Evolutionary conservation across 2,888 invertebrate genomes (phyloP), one percentile per base, ranked within the genome.

Genomic region (Orthosia cruda): DNA sequence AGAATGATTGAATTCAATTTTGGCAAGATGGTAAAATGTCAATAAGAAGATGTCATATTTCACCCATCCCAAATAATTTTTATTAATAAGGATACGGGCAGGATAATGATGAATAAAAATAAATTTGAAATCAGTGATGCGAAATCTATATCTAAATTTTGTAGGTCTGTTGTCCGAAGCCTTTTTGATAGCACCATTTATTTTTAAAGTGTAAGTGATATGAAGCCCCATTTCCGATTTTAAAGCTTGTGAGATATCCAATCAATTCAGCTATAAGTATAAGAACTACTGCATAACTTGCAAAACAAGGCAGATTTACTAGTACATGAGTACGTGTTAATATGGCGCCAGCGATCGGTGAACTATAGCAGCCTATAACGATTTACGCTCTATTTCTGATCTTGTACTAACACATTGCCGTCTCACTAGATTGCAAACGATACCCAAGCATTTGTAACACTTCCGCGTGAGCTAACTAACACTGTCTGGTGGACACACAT

Each of bases 361-460:
- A 70, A 74, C 80, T 80, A 80, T 73, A 64, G 71, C 82, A 85
- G 76, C 71, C 82, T 82, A 82, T 82, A 82, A 85, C 77, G 71
- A 85, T 85, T 82, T 82, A 82, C 81, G 81, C 81, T 82, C 81
- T 82, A 82, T 82, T 82, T 82, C 85, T 85, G 71, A 85, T 82
- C 67, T 71, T 76, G 71, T 85, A 82, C 76, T 62, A 76, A 85
- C 81, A 81, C 76, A 54, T 82, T 70, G 75, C 66, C 61, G 85
- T 85, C 82, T 85, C 55, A 69, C 68, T 66, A 85, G 77, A 82
- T 82, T 82, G 85, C 82, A 82, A 82, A 81, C 71, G 82, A 82
- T 82, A 82, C 85, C 52, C 85, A 73, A 70, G 81, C 81, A 81
- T 85, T 82, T 81, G 82, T 85, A 82, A 82, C 49, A 82, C 85